Conservation (phyloP, 1,140 invertebrate species). For the Drosophila obscura region DNA sequence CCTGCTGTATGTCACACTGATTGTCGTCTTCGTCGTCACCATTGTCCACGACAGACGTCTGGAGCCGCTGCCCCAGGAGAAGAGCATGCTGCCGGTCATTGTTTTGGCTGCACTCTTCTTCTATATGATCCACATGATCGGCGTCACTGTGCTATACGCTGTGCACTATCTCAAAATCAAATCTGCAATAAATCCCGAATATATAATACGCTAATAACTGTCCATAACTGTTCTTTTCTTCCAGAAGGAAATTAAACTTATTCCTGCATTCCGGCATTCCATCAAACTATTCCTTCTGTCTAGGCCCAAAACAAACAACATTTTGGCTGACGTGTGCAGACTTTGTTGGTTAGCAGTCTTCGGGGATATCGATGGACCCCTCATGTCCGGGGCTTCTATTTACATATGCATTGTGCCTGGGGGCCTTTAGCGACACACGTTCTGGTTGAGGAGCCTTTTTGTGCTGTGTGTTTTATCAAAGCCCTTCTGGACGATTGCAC, state of each 20-base stretch:
- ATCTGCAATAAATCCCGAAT: no score
- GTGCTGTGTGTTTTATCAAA: conserved; percentile 59
- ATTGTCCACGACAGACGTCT: conserved; percentile 41
- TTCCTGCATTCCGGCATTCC: neutral
- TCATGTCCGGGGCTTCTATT: neutral
- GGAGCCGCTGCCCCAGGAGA: neutral
- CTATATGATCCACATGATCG: conserved; percentile 19
- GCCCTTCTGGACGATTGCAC: conserved; percentile 64
- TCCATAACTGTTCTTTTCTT: conserved; percentile 1
- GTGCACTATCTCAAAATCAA: no score
- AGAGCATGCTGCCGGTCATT: conserved; percentile 33
- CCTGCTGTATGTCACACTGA: conserved; percentile 4
- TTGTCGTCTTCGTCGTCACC: conserved; percentile 31
- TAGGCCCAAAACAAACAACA: conserved; percentile 24
- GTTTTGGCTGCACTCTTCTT: conserved; percentile 37
- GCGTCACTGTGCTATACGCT: neutral
- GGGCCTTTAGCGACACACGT: conserved; percentile 12
- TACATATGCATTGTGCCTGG: conserved; percentile 34
- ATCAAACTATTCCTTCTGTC: neutral
- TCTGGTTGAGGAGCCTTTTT: conserved; percentile 18
- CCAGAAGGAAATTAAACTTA: neutral
- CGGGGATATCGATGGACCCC: neutral
- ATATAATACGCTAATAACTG: no score
- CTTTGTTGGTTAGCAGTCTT: conserved; percentile 15
- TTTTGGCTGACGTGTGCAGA: conserved; percentile 21